These are phyloP conservation scores for Bombus consobrinus DNA, from an alignment of 1,140 invertebrate genomes.

Conservation along the genomic window DNA sequence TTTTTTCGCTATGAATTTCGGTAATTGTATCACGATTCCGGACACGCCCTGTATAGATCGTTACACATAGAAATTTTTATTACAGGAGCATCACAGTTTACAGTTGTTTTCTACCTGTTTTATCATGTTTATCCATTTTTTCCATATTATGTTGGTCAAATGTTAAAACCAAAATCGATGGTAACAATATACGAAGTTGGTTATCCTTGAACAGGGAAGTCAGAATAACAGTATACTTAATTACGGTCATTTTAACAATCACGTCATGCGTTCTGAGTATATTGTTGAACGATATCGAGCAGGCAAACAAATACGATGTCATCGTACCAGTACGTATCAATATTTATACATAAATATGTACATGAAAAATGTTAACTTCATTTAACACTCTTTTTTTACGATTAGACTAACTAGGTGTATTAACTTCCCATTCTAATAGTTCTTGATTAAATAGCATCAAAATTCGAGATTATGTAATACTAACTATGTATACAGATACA, in stretches of 20 bases:
- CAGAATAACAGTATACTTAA: constrained; percentile 74
- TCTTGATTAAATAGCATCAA: too few species aligned
- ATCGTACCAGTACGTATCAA: constrained; percentile 50
- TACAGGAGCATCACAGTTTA: constrained; percentile 75
- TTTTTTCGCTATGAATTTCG: too few species aligned
- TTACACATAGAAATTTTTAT: background rate
- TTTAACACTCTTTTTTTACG: too few species aligned
- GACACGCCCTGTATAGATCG: background rate
- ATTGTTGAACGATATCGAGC: constrained; percentile 64
- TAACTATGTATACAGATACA: too few species aligned
- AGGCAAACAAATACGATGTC: constrained; percentile 32
- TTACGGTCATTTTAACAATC: constrained; percentile 73
- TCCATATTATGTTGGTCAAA: constrained; percentile 75
- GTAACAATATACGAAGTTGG: background rate
- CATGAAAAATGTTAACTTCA: too few species aligned
- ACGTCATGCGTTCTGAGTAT: constrained; percentile 75
- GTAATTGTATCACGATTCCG: too few species aligned
- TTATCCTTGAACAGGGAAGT: constrained; percentile 68
- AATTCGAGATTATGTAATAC: too few species aligned
- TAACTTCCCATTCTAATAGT: too few species aligned
- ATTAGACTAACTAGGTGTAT: too few species aligned
- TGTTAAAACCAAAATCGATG: constrained; percentile 19
- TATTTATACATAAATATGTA: background rate
- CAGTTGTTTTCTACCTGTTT: constrained; percentile 74
- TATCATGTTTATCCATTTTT: constrained; percentile 72